Percentiles rank a stretch among this genome's conserved stretches.
These are phyloP conservation scores for Sus scrofa DNA, from an alignment of 2,113 vertebrate genomes.

Conservation along the genomic window DNA sequence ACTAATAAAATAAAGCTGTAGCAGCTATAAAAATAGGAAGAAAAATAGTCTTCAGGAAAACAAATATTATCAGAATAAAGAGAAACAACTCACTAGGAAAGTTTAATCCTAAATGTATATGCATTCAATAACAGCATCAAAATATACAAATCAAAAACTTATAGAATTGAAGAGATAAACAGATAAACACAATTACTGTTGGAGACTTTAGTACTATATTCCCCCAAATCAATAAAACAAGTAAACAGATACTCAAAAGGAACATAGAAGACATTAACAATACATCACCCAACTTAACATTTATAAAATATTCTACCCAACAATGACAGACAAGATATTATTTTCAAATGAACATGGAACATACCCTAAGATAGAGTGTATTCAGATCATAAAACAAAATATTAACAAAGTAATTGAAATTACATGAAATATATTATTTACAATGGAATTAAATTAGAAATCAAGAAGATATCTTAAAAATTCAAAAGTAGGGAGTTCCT, in stretches of 20 bases:
- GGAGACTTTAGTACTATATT: neutral
- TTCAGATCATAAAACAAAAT: neutral
- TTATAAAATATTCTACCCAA: neutral
- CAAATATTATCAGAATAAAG: neutral
- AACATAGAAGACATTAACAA: neutral
- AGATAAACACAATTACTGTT: neutral
- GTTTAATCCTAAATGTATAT: neutral
- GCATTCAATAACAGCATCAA: neutral
- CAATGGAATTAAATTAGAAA: constrained; percentile 8
- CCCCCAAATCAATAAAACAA: constrained; percentile 27
- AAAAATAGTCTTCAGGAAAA: neutral
- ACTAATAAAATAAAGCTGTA: neutral
- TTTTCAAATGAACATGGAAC: neutral
- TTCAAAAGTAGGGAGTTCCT: neutral
- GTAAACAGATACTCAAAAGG: neutral
- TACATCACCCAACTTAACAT: neutral
- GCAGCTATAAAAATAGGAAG: neutral
- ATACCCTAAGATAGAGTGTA: neutral
- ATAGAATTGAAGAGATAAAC: neutral
- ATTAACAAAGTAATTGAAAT: constrained; percentile 4
- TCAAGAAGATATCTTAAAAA: neutral
- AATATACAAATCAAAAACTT: neutral
- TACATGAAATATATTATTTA: neutral
- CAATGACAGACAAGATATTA: neutral
- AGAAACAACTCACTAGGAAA: neutral